Evolutionary conservation across 2,888 invertebrate genomes (phyloP), one percentile per base, ranked within the genome.

Genomic region (Acrobasis consociella): DNA sequence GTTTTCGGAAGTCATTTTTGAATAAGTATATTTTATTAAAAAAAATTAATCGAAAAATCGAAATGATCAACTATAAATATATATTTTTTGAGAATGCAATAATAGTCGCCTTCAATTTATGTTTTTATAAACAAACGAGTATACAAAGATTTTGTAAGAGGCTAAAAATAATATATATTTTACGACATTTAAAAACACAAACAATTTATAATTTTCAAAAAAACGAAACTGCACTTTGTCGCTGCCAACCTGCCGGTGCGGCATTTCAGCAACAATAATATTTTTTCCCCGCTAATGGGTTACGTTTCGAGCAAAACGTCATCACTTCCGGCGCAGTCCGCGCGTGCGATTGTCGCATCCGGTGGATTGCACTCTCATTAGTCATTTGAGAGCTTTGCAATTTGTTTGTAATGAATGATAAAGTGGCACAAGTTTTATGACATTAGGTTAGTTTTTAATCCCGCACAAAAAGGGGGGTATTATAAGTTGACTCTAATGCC

Each of bases 261-360:
- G 60, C 56, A 66, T 67, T 80, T 75, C 75, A 67, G 69, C 67
- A 69, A 73, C 74, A 78, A 77, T 74, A 75, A 80, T 83, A 77
- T 82, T 81, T 83, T 82, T 83, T 77, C 78, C 75, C 71, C 68
- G 65, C 68, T 73, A 77, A 78, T 76, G 74, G 75, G 77, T 79
- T 75, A 78, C 77, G 80, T 80, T 82, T 80, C 78, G 79, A 79
- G 81, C 77, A 76, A 81, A 81, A 76, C 74, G 81, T 75, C 72
- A 66, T 67, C 72, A 73, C 74, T 79, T 82, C 83, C 83, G 80
- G 68, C 63, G 71, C 65, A 67, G 72, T 67, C 74, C 74, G 74
- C 73, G 78, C 81, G 77, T 80, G 78, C 77, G 76, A 83, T 82
- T 78, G 72, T 58, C 67, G 73, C 80, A 68, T 83, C 85, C 85